phyloP scores from a whole-genome alignment of 2,113 vertebrate species.

The Progne subis region DNA sequence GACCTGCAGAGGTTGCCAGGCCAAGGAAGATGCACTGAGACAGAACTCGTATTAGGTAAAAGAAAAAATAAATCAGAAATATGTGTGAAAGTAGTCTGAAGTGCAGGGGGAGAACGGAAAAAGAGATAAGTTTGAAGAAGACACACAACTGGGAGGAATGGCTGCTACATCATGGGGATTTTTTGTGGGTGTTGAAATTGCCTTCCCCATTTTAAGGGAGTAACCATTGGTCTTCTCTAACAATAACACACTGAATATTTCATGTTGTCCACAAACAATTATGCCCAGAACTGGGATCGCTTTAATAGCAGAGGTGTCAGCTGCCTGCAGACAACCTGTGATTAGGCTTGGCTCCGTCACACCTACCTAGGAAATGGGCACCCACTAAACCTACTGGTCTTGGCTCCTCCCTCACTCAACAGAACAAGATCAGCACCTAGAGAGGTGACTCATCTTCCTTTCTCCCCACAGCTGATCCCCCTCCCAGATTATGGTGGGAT shows the following conservation, averaged over 20 bases:
- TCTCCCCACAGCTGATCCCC: background rate
- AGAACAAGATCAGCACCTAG: background rate
- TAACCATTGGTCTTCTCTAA: background rate
- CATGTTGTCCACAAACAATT: conserved; percentile 2
- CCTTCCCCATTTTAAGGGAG: background rate
- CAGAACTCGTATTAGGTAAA: rapidly evolving
- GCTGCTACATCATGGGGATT: rapidly evolving
- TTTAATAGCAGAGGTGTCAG: conserved; percentile 49
- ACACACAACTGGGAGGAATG: background rate
- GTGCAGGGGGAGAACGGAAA: background rate
- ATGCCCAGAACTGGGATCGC: background rate
- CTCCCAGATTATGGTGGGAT: background rate
- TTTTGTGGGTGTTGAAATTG: background rate
- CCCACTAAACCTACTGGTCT: background rate
- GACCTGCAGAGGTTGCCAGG: background rate
- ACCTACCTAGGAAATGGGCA: background rate
- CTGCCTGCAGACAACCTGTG: conserved; percentile 4
- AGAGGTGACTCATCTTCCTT: conserved; percentile 13
- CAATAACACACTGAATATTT: conserved; percentile 2
- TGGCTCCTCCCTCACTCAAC: background rate
- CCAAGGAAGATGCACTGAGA: background rate
- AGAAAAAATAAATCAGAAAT: background rate
- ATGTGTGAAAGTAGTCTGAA: background rate
- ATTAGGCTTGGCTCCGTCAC: conserved; percentile 40
- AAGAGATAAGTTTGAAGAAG: background rate